Evolutionary conservation across 2,797 vertebrate genomes (phyloP), one percentile per base, ranked within the genome.

Genomic region (Pipistrellus kuhlii): DNA sequence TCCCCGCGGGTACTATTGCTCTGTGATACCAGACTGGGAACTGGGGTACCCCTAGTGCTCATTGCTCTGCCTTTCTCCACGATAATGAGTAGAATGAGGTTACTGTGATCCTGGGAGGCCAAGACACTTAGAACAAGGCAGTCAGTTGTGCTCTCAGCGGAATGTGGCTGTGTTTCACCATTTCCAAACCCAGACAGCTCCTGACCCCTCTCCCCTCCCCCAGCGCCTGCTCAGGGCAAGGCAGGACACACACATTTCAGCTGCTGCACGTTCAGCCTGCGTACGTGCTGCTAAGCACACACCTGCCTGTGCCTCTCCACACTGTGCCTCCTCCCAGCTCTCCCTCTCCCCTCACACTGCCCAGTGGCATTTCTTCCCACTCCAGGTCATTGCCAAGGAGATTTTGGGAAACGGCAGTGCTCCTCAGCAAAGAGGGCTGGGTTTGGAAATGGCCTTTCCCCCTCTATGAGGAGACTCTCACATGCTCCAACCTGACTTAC

Each of bases 261-360:
- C 8, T 38, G 69, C 48, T 12, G 23, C 38, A 18, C 8, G 4
- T 38, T 38, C 57, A 10, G 20, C 32, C 30, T 64, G 53, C 5
- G 23, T 14, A 4, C 6, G 27, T 66, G 46, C 86, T 51, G 32
- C 69, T 14, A 8, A 25, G 64, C 71, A 68, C 21, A 21, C 14
- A 8, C 66, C 46, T 23, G 4, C 2, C 0, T 2, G 0, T 0
- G 25, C 5, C 25, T 15, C 12, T 38, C 62, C 18, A 2, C 5
- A 2, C 21, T 14, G 10, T 10, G 62, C 38, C 51, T 85, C 23
- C 25, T 20, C 27, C 32, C 6, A 25, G 32, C 6, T 4, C 21
- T 48, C 64, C 5, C 38, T 27, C 25, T 20, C 53, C 11, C 72
- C 32, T 81, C 41, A 20, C 7, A 7, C 18, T 9, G n/a, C 55